phyloP scores from a whole-genome alignment of 2,797 vertebrate genomes.

The Benthosema pterotum region DNA sequence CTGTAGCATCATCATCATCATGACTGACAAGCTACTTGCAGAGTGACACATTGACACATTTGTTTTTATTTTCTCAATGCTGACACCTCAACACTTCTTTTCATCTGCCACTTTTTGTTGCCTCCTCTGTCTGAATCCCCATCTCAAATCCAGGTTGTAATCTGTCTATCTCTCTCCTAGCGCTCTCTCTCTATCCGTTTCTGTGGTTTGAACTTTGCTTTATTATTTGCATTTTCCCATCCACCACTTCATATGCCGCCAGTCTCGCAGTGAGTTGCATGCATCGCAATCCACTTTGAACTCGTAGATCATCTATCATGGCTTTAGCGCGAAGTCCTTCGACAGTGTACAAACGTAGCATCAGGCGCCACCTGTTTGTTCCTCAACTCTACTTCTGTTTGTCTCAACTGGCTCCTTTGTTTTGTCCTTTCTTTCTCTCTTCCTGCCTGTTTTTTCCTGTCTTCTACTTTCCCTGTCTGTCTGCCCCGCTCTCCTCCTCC shows the following conservation, averaged over 20 bases:
- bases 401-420: constrained; percentile 23
- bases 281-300: too few species aligned
- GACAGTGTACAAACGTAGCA: too few species aligned
- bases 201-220: not conserved
- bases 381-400: constrained; percentile 16
- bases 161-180: not conserved
- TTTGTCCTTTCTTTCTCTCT: constrained; percentile 46
- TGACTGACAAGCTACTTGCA: constrained; percentile 37
- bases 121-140: not conserved
- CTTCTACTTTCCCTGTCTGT: not conserved
- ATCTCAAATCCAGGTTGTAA: not conserved
- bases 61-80: constrained; percentile 49
- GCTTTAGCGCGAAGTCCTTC: too few species aligned
- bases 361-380: not conserved
- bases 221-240: not conserved
- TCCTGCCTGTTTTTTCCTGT: constrained; percentile 31
- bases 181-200: not conserved
- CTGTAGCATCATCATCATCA: constrained; percentile 64
- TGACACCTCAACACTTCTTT: not conserved
- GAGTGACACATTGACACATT: constrained; percentile 53
- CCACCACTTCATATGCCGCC: too few species aligned
- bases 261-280: too few species aligned
- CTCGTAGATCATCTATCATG: too few species aligned
- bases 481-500: not conserved
- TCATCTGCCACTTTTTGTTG: too few species aligned